Evolutionary conservation across 1,140 invertebrate genomes (phyloP), one percentile per base, ranked within the genome.

Genomic region (Brachystomella parvula): DNA sequence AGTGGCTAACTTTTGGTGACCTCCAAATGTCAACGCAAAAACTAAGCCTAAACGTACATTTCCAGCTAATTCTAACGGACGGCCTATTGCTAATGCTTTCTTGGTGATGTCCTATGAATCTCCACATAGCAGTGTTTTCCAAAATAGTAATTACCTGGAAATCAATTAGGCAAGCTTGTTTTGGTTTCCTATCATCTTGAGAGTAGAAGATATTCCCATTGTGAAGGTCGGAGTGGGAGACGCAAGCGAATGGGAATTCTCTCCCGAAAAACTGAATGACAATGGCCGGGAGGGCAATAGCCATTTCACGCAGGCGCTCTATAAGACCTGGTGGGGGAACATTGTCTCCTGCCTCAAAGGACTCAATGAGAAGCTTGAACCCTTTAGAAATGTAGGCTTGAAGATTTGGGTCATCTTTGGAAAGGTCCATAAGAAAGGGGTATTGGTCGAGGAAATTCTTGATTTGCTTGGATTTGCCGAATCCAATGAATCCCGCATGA

Each of bases 221-320:
- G 26, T 67, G 66, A 31, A 67, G 26, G 28, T 67, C 66, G 24
- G 0, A 9, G 17, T 67, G 66, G 30, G 61, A 30, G 31, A 67
- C 31, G 29, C 21, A 39, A n/a, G 44, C 31, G n/a, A 63, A 19
- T 29, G 21, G 35, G 2, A 17, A 1, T 6, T 63, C 30, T 12
- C 21, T 17, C 1, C 35, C 19, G 35, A 47, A 9, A 0, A 60
- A 21, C 3, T 17, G 1, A 1, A 21, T 33, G 24, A 63, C 12
- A 3, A 67, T 35, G 17, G 30, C 9, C 2, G 28, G 24, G 28
- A 57, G 26, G 15, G 24, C 35, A 24, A 28, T 35, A 3, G 47
- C 31, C 0, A 67, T 3, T 6, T 58, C 0, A n/a, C 57, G n/a
- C 30, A 67, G 21, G n/a, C 31, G 56, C 12, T 63, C 49, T 1